phyloP scores from a whole-genome alignment of 2,888 invertebrate species.

The Scaptomyza cyrtandrae region DNA sequence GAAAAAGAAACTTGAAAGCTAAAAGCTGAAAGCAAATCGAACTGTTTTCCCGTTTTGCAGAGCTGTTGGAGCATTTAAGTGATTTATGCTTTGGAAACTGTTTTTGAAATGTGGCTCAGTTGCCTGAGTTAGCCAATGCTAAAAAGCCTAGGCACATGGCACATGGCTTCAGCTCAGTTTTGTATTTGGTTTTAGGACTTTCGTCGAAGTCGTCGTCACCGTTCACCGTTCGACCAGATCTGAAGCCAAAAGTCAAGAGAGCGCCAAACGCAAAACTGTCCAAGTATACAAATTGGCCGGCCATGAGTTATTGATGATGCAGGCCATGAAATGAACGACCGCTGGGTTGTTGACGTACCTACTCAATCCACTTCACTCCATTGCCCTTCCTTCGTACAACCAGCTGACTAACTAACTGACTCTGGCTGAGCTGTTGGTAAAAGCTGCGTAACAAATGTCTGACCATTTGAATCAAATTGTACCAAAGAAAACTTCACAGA shows the following conservation, averaged over 20 bases:
- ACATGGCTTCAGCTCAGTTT: conserved; percentile 31
- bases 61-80: conserved; percentile 69
- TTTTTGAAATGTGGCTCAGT: conserved; percentile 76
- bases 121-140: conserved; percentile 25
- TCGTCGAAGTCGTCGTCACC: conserved; percentile 40
- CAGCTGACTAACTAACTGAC: conserved; percentile 39
- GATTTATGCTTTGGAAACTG: conserved; percentile 78
- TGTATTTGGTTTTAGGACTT: conserved; percentile 53
- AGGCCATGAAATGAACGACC: conserved; percentile 74
- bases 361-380: not conserved
- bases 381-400: not conserved
- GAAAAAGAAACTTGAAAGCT: conserved; percentile 30
- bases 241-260: conserved; percentile 72
- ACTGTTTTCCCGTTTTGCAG: conserved; percentile 52
- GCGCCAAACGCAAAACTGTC: conserved; percentile 71
- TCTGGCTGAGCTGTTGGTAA: conserved; percentile 19
- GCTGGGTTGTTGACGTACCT: conserved; percentile 38
- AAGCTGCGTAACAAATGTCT: conserved; percentile 61
- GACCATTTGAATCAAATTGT: conserved; percentile 59
- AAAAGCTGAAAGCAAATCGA: conserved; percentile 66
- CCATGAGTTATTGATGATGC: conserved; percentile 79
- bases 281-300: conserved; percentile 79
- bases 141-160: conserved; percentile 41
- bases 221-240: conserved; percentile 19
- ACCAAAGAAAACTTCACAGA: conserved; percentile 36